Evolutionary conservation across 2,888 invertebrate genomes (phyloP).

Genomic region (Protonemura montana): DNA sequence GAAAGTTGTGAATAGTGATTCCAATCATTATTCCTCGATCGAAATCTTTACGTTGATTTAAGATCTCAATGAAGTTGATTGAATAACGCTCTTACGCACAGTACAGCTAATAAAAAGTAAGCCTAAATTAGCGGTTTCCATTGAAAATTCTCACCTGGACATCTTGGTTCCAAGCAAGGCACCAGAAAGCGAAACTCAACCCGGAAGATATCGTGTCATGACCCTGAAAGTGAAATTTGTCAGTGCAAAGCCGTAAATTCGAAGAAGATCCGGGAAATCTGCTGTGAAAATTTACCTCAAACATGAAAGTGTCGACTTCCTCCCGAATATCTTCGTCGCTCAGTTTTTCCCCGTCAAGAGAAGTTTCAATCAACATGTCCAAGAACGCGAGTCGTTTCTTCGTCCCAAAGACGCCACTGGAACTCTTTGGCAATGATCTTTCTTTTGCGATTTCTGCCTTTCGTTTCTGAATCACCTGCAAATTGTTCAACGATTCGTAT

Average conservation of each 20-base stretch:
- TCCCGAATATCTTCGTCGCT: background rate
- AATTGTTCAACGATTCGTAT: background rate
- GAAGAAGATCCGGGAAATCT: too few species aligned
- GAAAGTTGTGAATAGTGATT: too few species aligned
- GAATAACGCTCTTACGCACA: too few species aligned
- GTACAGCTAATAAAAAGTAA: too few species aligned
- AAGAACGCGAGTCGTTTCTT: background rate
- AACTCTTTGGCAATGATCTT: background rate
- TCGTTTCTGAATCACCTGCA: background rate
- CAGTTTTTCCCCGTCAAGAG: background rate
- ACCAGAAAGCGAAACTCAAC: constrained; percentile 52
- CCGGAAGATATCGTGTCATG: constrained; percentile 55
- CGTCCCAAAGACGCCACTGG: background rate
- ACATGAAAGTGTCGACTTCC: background rate
- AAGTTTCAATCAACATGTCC: background rate
- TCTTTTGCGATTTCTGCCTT: background rate
- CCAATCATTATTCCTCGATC: too few species aligned
- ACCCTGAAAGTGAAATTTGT: too few species aligned
- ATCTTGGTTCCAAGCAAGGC: constrained; percentile 52
- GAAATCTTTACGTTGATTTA: too few species aligned
- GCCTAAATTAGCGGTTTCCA: too few species aligned
- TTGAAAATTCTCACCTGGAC: background rate
- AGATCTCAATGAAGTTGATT: too few species aligned
- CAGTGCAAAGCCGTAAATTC: too few species aligned
- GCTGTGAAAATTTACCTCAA: background rate